phyloP scores from a whole-genome alignment of 2,797 vertebrate species.

The Alauda arvensis region DNA sequence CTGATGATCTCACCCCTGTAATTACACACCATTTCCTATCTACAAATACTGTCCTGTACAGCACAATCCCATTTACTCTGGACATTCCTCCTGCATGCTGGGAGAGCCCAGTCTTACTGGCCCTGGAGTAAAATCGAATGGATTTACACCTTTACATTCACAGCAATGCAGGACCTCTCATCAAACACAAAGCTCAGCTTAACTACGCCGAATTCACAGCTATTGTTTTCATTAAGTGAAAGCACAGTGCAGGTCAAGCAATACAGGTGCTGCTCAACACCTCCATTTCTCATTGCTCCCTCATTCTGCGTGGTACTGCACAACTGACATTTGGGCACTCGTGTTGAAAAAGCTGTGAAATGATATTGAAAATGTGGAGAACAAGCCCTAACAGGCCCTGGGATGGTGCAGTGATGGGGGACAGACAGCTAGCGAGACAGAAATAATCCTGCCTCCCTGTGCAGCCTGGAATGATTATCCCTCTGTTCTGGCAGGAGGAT shows the following conservation, averaged over 20 bases:
- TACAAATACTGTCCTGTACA: not conserved
- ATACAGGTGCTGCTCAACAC: not conserved
- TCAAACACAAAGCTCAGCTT: not conserved
- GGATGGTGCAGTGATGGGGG: not conserved
- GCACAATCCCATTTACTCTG: not conserved
- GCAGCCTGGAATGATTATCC: not conserved
- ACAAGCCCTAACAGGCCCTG: conserved; percentile 13
- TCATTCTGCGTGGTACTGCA: not conserved
- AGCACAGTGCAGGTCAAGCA: not conserved
- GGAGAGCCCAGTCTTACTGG: not conserved
- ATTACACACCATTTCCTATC: conserved; percentile 21
- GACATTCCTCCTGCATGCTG: not conserved
- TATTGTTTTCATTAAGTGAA: conserved; percentile 10
- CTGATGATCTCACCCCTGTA: conserved; percentile 33
- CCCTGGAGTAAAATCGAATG: not conserved
- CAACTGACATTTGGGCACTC: not conserved
- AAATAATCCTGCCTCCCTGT: not conserved
- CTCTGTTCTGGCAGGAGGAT: not conserved
- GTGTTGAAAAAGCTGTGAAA: conserved; percentile 30
- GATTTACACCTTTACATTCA: not conserved
- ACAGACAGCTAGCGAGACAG: not conserved
- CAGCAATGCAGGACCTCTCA: not conserved
- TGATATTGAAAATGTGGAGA: conserved; percentile 28
- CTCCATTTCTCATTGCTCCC: not conserved
- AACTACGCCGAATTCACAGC: not conserved